These are phyloP conservation scores for Gadopsis bispinosus DNA, from an alignment of 2,797 vertebrate species.

Conservation along the genomic window DNA sequence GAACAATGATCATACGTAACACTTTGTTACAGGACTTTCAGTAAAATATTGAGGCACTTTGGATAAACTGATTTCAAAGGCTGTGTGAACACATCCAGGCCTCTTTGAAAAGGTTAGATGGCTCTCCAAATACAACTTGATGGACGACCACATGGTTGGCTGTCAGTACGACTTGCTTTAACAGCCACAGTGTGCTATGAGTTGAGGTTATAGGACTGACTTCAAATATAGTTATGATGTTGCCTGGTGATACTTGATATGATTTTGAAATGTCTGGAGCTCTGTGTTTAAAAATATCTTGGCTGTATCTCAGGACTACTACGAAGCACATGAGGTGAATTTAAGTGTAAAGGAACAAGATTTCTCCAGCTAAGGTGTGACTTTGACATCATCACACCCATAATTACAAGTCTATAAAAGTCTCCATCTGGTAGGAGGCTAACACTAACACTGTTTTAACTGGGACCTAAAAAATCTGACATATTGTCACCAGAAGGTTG, in stretches of 20 bases:
- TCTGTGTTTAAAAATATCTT: conserved; percentile 15
- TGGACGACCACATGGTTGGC: conserved; percentile 42
- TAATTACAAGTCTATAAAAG: conserved; percentile 26
- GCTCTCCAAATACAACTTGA: conserved; percentile 53
- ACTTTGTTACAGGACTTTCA: conserved; percentile 37
- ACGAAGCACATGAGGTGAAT: neutral
- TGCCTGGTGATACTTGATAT: conserved; percentile 20
- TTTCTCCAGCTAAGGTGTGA: conserved; percentile 8
- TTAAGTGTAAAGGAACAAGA: neutral
- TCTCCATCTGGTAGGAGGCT: conserved; percentile 7
- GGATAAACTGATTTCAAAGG: conserved; percentile 54
- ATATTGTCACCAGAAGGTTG: neutral
- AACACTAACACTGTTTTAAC: neutral
- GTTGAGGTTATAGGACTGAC: conserved; percentile 37
- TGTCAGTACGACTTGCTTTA: conserved; percentile 43
- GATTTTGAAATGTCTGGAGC: conserved; percentile 12
- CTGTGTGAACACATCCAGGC: conserved; percentile 40
- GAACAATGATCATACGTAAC: conserved; percentile 40
- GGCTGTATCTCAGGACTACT: neutral
- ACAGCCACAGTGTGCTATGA: conserved; percentile 30
- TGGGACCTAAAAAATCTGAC: neutral
- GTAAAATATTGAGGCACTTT: conserved; percentile 58
- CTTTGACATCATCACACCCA: conserved; percentile 23
- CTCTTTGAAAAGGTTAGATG: conserved; percentile 44
- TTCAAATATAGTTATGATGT: conserved; percentile 31